Conservation (phyloP, 2,797 vertebrate genomes). For the Rhinoraja longicauda region DNA sequence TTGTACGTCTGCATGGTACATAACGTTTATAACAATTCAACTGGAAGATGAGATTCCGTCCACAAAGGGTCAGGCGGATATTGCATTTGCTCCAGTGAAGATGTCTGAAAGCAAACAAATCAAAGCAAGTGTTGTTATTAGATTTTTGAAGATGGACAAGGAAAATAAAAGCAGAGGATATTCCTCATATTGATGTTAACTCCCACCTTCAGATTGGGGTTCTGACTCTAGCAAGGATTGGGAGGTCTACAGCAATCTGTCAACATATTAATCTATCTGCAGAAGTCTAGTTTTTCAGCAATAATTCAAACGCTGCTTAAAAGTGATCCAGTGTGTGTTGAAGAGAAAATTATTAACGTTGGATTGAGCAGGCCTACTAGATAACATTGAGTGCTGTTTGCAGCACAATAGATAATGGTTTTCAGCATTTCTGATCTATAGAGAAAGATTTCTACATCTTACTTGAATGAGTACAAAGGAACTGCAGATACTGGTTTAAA, state of each 20-base stretch:
- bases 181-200: background rate
- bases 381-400: background rate
- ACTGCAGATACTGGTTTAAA: no score
- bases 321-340: background rate
- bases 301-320: background rate
- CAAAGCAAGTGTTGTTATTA: background rate
- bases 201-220: background rate
- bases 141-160: background rate
- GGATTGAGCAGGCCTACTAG: background rate
- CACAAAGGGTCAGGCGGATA: background rate
- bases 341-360: background rate
- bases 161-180: background rate
- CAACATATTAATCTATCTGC: background rate
- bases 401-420: background rate
- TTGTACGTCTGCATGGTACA: background rate
- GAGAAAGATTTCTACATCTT: background rate
- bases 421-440: background rate
- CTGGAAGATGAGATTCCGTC: background rate
- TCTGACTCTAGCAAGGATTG: background rate
- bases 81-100: background rate
- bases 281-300: background rate
- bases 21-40: background rate
- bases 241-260: background rate
- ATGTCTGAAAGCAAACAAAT: background rate
- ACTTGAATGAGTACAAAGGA: background rate